A percentile compares a stretch with the other conserved stretches of the same genome.
phyloP scores from a whole-genome alignment of 1,140 invertebrate genomes.

The Melanaphis sacchari region DNA sequence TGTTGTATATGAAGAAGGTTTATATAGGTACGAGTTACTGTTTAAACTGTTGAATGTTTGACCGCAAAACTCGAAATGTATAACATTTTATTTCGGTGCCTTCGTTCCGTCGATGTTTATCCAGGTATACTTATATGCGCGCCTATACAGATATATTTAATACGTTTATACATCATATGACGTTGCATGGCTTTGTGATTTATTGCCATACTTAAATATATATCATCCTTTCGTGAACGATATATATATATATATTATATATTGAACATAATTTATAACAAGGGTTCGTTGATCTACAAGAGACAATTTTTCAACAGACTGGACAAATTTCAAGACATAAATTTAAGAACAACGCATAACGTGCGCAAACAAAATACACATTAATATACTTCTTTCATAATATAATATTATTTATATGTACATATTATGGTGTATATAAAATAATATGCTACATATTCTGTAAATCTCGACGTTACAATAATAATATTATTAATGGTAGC shows the following conservation, averaged over 20 bases:
- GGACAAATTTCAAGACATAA: conserved; percentile 35
- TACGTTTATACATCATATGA: neutral
- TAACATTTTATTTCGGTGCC: neutral
- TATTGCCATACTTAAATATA: conserved; percentile 23
- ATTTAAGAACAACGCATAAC: conserved; percentile 8
- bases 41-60: neutral
- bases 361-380: neutral
- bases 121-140: neutral
- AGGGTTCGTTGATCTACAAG: conserved; percentile 27
- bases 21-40: neutral
- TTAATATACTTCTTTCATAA: neutral
- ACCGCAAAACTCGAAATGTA: conserved; percentile 12
- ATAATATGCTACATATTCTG: neutral
- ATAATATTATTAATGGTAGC: neutral
- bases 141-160: neutral
- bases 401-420: neutral
- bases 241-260: neutral
- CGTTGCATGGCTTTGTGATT: neutral
- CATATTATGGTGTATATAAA: neutral
- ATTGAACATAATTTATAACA: neutral
- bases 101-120: neutral
- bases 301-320: conserved; percentile 33
- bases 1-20: neutral
- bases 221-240: neutral
- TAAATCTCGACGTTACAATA: neutral